Evolutionary conservation across 2,888 invertebrate genomes (phyloP).

Genomic region (Plemyria rubiginata): DNA sequence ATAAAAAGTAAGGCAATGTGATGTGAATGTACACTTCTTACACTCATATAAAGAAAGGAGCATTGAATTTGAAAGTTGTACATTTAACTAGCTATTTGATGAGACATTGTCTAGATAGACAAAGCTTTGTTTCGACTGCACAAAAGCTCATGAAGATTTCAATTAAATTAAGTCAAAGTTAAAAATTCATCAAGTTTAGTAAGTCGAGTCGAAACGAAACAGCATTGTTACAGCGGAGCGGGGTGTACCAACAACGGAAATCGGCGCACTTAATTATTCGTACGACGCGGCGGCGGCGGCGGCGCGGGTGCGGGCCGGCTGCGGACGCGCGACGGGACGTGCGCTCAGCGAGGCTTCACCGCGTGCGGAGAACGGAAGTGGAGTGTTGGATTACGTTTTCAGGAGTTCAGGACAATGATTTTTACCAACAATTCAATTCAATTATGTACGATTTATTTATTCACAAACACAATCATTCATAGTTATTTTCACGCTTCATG

Average conservation of each 20-base stretch:
- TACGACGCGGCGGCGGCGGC: conserved; percentile 18
- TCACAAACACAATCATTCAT: too few species aligned
- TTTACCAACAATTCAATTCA: too few species aligned
- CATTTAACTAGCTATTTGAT: conserved; percentile 8
- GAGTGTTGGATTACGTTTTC: too few species aligned
- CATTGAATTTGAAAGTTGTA: conserved; percentile 5
- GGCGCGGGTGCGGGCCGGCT: conserved; percentile 1
- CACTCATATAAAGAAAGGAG: neutral
- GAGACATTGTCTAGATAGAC: conserved; percentile 15
- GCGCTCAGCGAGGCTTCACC: too few species aligned
- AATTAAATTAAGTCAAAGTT: conserved; percentile 21
- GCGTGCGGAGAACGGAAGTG: too few species aligned
- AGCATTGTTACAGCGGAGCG: conserved; percentile 21
- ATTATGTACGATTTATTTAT: too few species aligned
- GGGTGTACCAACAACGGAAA: conserved; percentile 31
- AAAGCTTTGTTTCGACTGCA: conserved; percentile 11
- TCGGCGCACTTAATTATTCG: conserved; percentile 36
- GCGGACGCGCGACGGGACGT: too few species aligned
- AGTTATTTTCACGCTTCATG: too few species aligned
- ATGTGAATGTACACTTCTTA: too few species aligned
- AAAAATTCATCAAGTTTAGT: conserved; percentile 19
- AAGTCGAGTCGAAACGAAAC: conserved; percentile 14
- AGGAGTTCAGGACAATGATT: too few species aligned
- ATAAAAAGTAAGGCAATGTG: too few species aligned
- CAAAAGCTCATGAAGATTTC: conserved; percentile 17